phyloP scores from a whole-genome alignment of 92 coral and sea anemone genomes.

The Phymanthus crucifer region DNA sequence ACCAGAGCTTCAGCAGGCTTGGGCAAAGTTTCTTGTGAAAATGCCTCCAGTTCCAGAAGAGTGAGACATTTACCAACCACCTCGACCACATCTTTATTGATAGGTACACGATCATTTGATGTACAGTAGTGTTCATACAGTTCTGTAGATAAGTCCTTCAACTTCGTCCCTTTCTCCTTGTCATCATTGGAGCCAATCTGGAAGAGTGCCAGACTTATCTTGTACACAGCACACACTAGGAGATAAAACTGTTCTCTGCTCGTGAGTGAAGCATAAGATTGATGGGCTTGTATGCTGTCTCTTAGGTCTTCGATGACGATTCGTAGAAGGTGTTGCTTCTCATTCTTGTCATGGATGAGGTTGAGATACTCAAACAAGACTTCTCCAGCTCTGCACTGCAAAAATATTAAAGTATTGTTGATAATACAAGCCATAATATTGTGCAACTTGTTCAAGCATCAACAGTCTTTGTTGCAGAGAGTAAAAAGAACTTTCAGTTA shows the following conservation, averaged over 20 bases:
- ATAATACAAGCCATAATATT: not conserved
- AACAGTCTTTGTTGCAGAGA: too few relatives aligned
- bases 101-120: conserved; percentile 49
- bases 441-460: not conserved
- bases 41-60: conserved; percentile 56
- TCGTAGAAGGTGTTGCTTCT: conserved; percentile 47
- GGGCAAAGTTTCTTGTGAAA: conserved; percentile 23
- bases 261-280: conserved; percentile 63
- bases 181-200: conserved; percentile 24
- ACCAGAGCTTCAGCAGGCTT: conserved; percentile 29
- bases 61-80: conserved; percentile 43
- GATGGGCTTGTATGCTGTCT: conserved; percentile 90
- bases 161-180: conserved; percentile 29
- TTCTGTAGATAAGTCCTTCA: conserved; percentile 49
- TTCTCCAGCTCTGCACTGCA: conserved; percentile 85
- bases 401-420: not conserved
- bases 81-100: conserved; percentile 41
- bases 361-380: conserved; percentile 72
- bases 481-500: too few relatives aligned
- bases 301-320: conserved; percentile 71
- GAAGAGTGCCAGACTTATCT: conserved; percentile 53
- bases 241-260: conserved; percentile 89
- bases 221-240: conserved; percentile 75
- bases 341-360: conserved; percentile 37
- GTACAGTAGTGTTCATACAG: conserved; percentile 86